Evolutionary conservation across 2,888 invertebrate genomes (phyloP).

Genomic region (Callinectes sapidus): DNA sequence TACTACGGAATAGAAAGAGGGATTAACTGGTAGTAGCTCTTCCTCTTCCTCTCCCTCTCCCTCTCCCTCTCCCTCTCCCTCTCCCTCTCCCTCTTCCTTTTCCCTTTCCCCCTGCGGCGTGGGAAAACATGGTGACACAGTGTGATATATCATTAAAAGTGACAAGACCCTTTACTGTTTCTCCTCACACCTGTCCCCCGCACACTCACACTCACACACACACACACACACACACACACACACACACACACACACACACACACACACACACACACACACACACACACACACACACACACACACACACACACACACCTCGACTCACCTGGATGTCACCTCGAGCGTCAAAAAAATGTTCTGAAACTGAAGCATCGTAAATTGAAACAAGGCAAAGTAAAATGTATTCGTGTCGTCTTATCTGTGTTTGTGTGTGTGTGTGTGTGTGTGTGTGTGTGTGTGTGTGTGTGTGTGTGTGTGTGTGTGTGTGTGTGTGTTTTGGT

Average conservation of each 20-base stretch:
- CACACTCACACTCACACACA: not conserved
- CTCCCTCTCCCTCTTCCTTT: no score
- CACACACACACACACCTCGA: not conserved
- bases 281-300: not conserved
- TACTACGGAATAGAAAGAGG: not conserved
- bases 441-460: slow-evolving; percentile 21
- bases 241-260: not conserved
- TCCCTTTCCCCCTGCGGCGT: no score
- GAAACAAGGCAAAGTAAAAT: not conserved
- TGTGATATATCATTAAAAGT: not conserved
- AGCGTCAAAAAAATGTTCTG: not conserved
- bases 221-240: not conserved
- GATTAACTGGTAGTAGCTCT: not conserved
- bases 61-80: no score
- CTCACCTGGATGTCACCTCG: not conserved
- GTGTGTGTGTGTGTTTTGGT: slow-evolving; percentile 15
- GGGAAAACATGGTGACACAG: not conserved
- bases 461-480: not conserved
- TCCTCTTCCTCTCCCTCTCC: no score
- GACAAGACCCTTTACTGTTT: not conserved
- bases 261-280: not conserved
- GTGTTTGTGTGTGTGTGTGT: not conserved
- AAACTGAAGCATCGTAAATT: not conserved
- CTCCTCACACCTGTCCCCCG: not conserved
- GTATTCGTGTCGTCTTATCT: not conserved